Evolutionary conservation across 92 coral and sea anemone genomes (phyloP).

Genomic region (Umimayanthus chanpuru): DNA sequence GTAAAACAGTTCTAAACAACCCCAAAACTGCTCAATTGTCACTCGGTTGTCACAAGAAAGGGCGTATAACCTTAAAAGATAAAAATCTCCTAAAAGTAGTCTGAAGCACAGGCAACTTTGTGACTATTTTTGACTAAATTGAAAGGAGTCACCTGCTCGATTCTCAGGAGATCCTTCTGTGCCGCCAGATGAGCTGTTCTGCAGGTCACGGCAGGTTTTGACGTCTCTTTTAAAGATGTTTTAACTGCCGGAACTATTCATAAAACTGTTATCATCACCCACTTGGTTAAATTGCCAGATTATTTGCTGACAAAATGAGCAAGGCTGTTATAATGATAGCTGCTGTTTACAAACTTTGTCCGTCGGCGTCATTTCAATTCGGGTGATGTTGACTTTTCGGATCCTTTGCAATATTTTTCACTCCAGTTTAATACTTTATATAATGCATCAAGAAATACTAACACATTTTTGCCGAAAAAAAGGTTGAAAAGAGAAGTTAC

Average conservation of each 20-base stretch:
- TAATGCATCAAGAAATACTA: background rate
- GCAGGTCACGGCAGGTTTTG: constrained; percentile 10
- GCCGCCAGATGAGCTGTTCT: background rate
- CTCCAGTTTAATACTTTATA: no score
- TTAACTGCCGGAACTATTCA: background rate
- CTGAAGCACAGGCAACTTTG: background rate
- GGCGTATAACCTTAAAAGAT: no score
- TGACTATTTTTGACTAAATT: background rate
- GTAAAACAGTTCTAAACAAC: background rate
- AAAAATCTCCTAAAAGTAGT: no score
- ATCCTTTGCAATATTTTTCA: background rate
- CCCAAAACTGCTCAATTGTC: no score
- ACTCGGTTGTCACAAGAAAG: background rate
- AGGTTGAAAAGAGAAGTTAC: background rate
- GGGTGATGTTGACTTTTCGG: background rate
- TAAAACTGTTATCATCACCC: background rate
- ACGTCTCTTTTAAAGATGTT: background rate
- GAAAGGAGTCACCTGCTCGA: background rate
- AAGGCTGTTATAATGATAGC: constrained; percentile 10
- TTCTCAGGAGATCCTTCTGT: background rate
- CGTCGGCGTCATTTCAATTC: background rate
- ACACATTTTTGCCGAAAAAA: background rate
- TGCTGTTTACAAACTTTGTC: background rate
- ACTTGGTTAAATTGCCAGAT: background rate
- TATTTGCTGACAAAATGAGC: background rate